Base-by-base conservation (phyloP, 2,888 invertebrate species). In the Phlogophora meticulosa region DNA sequence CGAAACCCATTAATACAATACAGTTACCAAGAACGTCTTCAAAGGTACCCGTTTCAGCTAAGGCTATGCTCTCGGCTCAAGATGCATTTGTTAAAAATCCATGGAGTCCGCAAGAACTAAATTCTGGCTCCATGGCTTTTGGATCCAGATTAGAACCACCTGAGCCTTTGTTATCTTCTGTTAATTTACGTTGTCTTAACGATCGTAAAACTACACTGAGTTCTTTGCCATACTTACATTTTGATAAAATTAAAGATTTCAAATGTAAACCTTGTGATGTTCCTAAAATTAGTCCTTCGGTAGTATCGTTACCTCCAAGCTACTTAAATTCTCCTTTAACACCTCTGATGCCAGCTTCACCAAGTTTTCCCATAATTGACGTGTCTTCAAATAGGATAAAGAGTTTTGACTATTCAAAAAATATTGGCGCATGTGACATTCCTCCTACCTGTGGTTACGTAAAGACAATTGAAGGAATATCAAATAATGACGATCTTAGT, bases 11-110 rank as follows among this genome's bases (percentile, higher is more conserved):
- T 0, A 48, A 48, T 13, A 34, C 11, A 7, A 13, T 53, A 40
- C 52, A 22, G 5, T 7, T 53, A 55, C 65, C 73, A 1, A 52
- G 52, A 22, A 7, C 0, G 10, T 5, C 51, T 22, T 9, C 17
- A 1, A 48, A 42, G 57, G 4, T 24, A 24, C 56, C 59, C 0
- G 7, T 17, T 28, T 46, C n/a, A 28, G 22, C 4, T 13, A 13
- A 42, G 0, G 10, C 42, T 3, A 9, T 17, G 1, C 32, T n/a
- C 5, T 38, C 13, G 0, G 4, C 22, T 11, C 24, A 10, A 42
- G 49, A 48, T 34, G 0, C 10, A 15, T 13, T 3, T 1, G 5
- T 13, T 4, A n/a, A 46, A 22, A 51, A 32, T 51, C 11, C 32
- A n/a, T 34, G n/a, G 5, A 2, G 7, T n/a, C 5, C 28, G 46